These are phyloP conservation scores for Isurus oxyrinchus DNA, from an alignment of 2,113 vertebrate species.

Conservation along the genomic window DNA sequence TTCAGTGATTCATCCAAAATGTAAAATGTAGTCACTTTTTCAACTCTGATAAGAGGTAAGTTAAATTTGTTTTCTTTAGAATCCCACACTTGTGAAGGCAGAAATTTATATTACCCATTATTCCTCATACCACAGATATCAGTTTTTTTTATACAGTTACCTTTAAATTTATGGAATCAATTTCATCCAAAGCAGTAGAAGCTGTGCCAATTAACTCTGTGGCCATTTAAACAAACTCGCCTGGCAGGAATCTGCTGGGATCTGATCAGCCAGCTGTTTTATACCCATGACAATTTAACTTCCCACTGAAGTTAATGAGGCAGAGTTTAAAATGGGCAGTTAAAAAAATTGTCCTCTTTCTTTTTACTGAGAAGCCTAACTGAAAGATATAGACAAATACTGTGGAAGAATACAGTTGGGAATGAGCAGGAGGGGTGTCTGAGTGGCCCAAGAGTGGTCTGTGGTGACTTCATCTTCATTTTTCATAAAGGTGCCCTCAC, in stretches of 20 bases:
- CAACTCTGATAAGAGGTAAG: not conserved
- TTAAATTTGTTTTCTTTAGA: not conserved
- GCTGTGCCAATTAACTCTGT: not conserved
- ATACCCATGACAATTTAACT: not conserved
- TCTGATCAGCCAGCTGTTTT: not conserved
- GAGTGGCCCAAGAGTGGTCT: not conserved
- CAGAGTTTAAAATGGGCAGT: not conserved
- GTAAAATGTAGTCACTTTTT: not conserved
- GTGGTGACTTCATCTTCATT: not conserved
- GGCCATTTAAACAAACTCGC: not conserved
- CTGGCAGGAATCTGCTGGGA: not conserved
- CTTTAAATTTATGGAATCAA: not conserved
- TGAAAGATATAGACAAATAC: not conserved
- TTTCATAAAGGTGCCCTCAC: not conserved
- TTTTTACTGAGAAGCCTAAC: not conserved
- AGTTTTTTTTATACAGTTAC: not conserved
- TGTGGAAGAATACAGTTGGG: not conserved
- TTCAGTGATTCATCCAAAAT: not conserved
- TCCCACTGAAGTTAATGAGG: not conserved
- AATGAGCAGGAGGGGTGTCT: not conserved
- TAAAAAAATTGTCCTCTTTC: not conserved
- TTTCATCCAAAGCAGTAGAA: not conserved
- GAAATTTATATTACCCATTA: not conserved
- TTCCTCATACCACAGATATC: not conserved
- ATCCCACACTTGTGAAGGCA: not conserved